Evolutionary conservation across 2,888 invertebrate genomes (phyloP).

Genomic region (Aelia acuminata): DNA sequence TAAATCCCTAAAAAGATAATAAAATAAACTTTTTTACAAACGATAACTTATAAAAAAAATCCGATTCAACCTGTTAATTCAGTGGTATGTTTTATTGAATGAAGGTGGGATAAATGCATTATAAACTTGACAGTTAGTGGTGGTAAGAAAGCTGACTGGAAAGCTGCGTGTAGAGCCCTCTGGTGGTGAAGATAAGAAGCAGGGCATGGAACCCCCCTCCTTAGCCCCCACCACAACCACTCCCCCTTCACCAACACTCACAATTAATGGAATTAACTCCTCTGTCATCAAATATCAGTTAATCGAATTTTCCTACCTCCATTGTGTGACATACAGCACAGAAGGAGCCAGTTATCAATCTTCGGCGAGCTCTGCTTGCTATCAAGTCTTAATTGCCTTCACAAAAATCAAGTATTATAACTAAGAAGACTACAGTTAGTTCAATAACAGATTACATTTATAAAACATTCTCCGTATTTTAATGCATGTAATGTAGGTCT

Average conservation of each 20-base stretch:
- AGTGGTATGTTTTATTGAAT: too few species aligned
- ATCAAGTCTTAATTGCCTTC: background rate
- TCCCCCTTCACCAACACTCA: background rate
- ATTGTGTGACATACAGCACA: background rate
- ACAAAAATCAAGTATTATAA: background rate
- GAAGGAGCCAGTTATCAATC: background rate
- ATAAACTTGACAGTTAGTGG: background rate
- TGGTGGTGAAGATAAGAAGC: background rate
- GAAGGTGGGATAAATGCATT: background rate
- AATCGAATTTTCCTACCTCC: conserved; percentile 11
- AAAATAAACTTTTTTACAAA: too few species aligned
- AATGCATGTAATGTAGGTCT: too few species aligned
- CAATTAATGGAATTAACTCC: background rate
- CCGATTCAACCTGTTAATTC: too few species aligned
- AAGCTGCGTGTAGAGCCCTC: background rate
- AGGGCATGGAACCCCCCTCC: background rate
- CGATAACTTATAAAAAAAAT: too few species aligned
- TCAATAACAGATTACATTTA: too few species aligned
- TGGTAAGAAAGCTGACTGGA: background rate
- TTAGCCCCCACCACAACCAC: too few species aligned
- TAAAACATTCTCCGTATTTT: too few species aligned
- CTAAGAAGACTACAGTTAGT: too few species aligned
- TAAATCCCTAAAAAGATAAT: too few species aligned
- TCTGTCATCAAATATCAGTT: background rate
- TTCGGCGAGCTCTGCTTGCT: background rate